Evolutionary conservation across 1,140 invertebrate genomes (phyloP), one percentile per base, ranked within the genome.

Genomic region (Ephestia elutella): DNA sequence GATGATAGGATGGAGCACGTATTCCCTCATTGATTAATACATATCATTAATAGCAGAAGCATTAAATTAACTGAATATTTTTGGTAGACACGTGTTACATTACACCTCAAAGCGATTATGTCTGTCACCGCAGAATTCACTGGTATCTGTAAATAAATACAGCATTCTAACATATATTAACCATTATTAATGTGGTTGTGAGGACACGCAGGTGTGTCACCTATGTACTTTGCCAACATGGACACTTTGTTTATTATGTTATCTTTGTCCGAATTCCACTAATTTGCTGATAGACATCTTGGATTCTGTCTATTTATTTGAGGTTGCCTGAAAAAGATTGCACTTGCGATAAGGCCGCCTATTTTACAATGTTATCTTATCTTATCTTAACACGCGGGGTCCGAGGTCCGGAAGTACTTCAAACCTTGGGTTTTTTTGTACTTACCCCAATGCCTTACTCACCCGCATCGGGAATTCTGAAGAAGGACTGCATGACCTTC

Each of bases 211-310:
- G 50, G 32, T 56, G 32, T 35, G 32, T 35, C 13, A 35, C 3
- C 32, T 9, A 18, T 21, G 5, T 32, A 30, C 48, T 28, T 32
- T 56, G 62, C 62, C 48, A 63, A 63, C 32, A 54, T 54, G 56
- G 59, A 63, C 49, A 59, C 17, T 49, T 54, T 53, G 54, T 59
- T 63, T 53, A 57, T 56, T 17, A 8, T 25, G 21, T 25, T 25
- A 25, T 25, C 21, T 25, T 25, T 25, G 21, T 7, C 21, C 21
- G 21, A 19, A 38, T 30, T 48, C 48, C 38, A 18, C 17, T 35
- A 54, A 62, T 58, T 55, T 54, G 53, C 56, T 63, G 51, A 57
- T 51, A 50, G 50, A 63, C 53, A 20, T 13, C 32, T 35, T 11
- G 32, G 32, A 35, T 4, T 9, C n/a, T n/a, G n/a, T n/a, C n/a